Base-by-base conservation (phyloP, 2,888 invertebrate species). In the Choreutis nemorana region DNA sequence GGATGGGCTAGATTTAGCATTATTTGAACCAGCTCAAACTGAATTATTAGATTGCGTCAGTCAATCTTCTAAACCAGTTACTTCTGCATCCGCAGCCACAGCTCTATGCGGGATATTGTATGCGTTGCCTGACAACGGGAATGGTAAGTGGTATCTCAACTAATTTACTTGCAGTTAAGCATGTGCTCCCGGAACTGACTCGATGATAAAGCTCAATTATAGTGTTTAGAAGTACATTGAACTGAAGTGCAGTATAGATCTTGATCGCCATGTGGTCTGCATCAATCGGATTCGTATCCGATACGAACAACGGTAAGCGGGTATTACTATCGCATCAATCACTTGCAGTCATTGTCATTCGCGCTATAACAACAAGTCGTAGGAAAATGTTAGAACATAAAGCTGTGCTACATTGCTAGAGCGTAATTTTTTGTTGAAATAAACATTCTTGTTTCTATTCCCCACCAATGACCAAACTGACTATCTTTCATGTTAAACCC, bases 1-100 rank as follows among this genome's bases (percentile, higher is more conserved):
- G 83, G 86, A 86, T 42, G 85, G 86, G 37, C 70, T 86, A 42
- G 86, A 86, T 64, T 68, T 86, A 51, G 77, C 85, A 37, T 63
- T 86, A 42, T 86, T 86, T 57, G 86, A 86, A 55, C 85, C 85
- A 27, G 84, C 84, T 28, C 67, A 62, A 49, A 48, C 47, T 30
- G 72, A 70, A 33, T 43, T 44, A 14, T 56, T 52, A 32, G 62
- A 60, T 37, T 52, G 54, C 35, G 26, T 22, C 20, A 55, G 42
- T 15, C 48, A 48, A 30, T 43, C 40, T 12, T 38, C 45, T 24
- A 38, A 48, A 15, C 53, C 48, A 28, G 54, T 44, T 30, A 57
- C 53, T 31, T 36, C 45, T 14, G 41, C 48, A 15, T 45, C 62
- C 20, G 53, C 50, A 23, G 46, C 65, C 10, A 50, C 56, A 25